Evolutionary conservation across 2,113 vertebrate genomes (phyloP).

Genomic region (Hippolais icterina): DNA sequence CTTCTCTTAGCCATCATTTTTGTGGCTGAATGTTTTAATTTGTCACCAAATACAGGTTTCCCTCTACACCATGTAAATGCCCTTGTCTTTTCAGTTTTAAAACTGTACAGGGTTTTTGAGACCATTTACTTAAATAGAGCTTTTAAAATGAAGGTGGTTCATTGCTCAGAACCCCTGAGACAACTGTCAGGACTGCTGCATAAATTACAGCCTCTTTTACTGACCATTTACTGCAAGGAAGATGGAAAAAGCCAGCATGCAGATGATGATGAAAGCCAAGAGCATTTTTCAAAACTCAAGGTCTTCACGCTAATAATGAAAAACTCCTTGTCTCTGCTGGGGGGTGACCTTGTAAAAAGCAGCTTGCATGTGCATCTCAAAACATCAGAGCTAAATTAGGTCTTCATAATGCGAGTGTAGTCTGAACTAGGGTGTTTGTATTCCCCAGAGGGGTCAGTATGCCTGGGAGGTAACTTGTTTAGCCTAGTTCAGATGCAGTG

Average conservation of each 20-base stretch:
- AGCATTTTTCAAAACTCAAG: conserved; percentile 18
- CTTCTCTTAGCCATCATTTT: background rate
- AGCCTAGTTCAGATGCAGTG: conserved; percentile 5
- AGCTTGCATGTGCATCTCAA: background rate
- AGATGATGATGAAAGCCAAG: background rate
- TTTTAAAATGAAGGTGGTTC: background rate
- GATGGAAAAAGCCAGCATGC: background rate
- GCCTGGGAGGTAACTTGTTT: background rate
- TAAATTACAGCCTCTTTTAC: background rate
- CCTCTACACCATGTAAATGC: background rate
- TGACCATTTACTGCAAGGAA: background rate
- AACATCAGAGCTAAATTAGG: conserved; percentile 30
- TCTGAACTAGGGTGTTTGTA: background rate
- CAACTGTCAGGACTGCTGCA: background rate
- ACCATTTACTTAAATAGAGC: background rate
- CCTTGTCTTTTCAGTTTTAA: background rate
- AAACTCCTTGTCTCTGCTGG: background rate
- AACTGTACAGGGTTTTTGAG: background rate
- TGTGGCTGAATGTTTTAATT: background rate
- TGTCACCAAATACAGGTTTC: background rate
- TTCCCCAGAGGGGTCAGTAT: background rate
- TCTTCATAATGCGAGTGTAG: background rate
- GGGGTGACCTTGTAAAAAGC: conserved; percentile 35
- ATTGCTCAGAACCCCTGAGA: background rate
- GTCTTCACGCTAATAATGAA: background rate